A percentile compares a stretch with the other conserved stretches of the same genome.
Evolutionary conservation across 2,888 invertebrate genomes (phyloP).

Genomic region (Tipula lateralis): DNA sequence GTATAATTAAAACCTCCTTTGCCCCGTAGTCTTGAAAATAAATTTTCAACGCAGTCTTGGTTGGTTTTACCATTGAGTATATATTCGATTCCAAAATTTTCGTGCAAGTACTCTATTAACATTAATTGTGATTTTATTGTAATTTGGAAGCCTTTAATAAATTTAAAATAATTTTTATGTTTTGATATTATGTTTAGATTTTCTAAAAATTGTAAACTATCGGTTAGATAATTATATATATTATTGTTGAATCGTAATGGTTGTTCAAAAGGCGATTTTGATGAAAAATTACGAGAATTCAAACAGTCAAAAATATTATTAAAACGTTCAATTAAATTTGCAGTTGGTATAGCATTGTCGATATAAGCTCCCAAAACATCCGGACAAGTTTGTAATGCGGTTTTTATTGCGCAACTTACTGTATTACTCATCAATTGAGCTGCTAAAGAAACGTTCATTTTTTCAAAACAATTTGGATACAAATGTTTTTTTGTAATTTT

Average conservation of each 20-base stretch:
- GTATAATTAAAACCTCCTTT: neutral
- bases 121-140: neutral
- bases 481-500: neutral
- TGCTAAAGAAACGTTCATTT: neutral
- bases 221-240: neutral
- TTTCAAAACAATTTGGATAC: neutral
- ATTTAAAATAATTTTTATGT: neutral
- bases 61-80: neutral
- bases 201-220: neutral
- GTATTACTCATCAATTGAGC: neutral
- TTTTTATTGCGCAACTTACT: neutral
- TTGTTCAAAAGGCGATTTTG: neutral
- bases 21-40: neutral
- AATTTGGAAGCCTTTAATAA: neutral
- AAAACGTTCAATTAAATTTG: neutral
- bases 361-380: neutral
- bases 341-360: neutral
- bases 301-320: neutral
- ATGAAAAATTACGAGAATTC: neutral
- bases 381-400: neutral
- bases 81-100: neutral
- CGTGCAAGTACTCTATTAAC: neutral
- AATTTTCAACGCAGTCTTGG: neutral
- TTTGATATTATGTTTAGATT: neutral
- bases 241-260: neutral